phyloP scores from a whole-genome alignment of 2,113 vertebrate genomes.

The Odontophorus gujanensis region DNA sequence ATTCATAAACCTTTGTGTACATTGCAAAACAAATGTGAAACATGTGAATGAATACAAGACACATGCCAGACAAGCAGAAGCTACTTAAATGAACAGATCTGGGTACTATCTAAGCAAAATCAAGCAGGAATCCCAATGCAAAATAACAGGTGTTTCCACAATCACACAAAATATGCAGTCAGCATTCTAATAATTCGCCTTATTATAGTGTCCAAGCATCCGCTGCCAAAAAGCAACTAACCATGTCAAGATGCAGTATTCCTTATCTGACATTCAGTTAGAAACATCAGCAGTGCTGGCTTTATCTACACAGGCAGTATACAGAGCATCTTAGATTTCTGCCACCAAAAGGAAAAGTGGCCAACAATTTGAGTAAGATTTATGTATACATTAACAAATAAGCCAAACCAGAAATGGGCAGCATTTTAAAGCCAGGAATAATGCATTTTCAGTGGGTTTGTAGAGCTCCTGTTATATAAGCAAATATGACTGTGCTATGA shows the following conservation, averaged over 20 bases:
- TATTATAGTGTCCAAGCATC: slow-evolving; percentile 82
- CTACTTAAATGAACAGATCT: slow-evolving; percentile 49
- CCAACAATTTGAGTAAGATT: slow-evolving; percentile 1
- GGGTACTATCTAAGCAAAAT: slow-evolving; percentile 60
- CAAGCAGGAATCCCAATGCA: slow-evolving; percentile 69
- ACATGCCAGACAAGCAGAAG: slow-evolving; percentile 79
- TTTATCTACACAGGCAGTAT: slow-evolving; percentile 10
- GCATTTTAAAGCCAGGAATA: slow-evolving; percentile 68
- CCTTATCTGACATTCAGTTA: slow-evolving; percentile 66
- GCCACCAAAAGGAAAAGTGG: slow-evolving; percentile 22
- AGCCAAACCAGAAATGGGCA: slow-evolving; percentile 44
- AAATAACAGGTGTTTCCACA: slow-evolving; percentile 77
- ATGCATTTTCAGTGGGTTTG: slow-evolving; percentile 75
- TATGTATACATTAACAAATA: slow-evolving; percentile 28
- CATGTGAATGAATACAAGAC: slow-evolving; percentile 54
- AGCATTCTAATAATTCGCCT: slow-evolving; percentile 75
- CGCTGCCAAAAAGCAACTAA: slow-evolving; percentile 70
- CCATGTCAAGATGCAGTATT: slow-evolving; percentile 76
- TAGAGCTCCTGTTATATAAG: slow-evolving; percentile 69
- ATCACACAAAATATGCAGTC: slow-evolving; percentile 74
- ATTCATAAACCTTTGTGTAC: slow-evolving; percentile 71
- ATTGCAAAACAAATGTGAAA: slow-evolving; percentile 58
- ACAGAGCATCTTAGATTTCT: slow-evolving; percentile 21
- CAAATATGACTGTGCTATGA: slow-evolving; percentile 78
- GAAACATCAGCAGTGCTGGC: slow-evolving; percentile 34